phyloP scores from a whole-genome alignment of 2,113 vertebrate species.

The Passer domesticus region DNA sequence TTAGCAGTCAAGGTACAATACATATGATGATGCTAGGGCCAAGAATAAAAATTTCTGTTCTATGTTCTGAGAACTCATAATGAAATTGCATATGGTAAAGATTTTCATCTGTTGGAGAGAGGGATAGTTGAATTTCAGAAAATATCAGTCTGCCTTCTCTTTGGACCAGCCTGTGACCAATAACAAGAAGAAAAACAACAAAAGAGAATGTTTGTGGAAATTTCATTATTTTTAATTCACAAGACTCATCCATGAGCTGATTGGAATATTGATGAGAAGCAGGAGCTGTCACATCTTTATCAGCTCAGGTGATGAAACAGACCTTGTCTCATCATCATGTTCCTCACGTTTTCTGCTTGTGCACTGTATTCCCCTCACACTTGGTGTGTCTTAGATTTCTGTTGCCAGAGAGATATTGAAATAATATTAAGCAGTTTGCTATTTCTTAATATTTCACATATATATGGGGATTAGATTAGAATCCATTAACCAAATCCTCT shows the following conservation, averaged over 20 bases:
- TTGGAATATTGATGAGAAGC: slow-evolving; percentile 24
- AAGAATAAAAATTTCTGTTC: background rate
- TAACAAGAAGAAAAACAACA: background rate
- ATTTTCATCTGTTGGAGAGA: background rate
- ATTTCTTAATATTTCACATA: slow-evolving; percentile 69
- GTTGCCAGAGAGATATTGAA: slow-evolving; percentile 43
- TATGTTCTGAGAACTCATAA: background rate
- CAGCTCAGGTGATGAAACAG: slow-evolving; percentile 19
- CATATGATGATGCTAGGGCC: background rate
- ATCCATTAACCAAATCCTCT: slow-evolving; percentile 52
- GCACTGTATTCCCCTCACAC: background rate
- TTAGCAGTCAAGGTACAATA: background rate
- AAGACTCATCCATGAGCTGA: background rate
- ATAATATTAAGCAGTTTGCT: slow-evolving; percentile 52
- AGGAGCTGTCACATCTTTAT: slow-evolving; percentile 32
- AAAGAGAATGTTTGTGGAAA: background rate
- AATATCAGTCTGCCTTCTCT: background rate
- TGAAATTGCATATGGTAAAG: fast-evolving
- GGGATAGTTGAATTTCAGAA: background rate
- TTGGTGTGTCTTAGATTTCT: background rate
- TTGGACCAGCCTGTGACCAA: background rate
- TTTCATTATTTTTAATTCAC: background rate
- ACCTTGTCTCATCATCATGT: slow-evolving; percentile 25
- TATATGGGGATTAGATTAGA: slow-evolving; percentile 64
- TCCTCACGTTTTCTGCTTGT: background rate